These are phyloP conservation scores for Calephelis perditalis DNA, from an alignment of 2,888 invertebrate species.

Conservation along the genomic window DNA sequence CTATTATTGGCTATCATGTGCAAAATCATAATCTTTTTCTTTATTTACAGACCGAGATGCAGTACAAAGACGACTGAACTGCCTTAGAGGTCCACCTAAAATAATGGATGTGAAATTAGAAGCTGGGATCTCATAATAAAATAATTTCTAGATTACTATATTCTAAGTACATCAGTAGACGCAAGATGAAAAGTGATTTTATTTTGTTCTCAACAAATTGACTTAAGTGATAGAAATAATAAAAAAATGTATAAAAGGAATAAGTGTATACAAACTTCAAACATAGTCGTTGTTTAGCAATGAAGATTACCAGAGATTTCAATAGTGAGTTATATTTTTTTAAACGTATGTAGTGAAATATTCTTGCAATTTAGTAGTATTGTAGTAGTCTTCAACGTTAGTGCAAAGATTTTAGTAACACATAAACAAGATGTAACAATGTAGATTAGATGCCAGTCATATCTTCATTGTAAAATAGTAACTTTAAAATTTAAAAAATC, in stretches of 20 bases:
- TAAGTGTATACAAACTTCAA: slow-evolving; percentile 61
- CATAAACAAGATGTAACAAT: slow-evolving; percentile 40
- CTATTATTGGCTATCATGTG: too few relatives aligned
- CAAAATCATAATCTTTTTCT: background rate
- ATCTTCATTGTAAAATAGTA: slow-evolving; percentile 6
- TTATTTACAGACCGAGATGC: slow-evolving; percentile 92
- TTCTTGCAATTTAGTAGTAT: slow-evolving; percentile 43
- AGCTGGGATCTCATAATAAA: slow-evolving; percentile 75
- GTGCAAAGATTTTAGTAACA: slow-evolving; percentile 47
- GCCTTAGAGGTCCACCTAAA: slow-evolving; percentile 70
- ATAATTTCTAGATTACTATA: slow-evolving; percentile 43
- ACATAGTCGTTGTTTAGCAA: slow-evolving; percentile 52
- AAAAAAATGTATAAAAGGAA: slow-evolving; percentile 60
- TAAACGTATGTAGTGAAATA: slow-evolving; percentile 49
- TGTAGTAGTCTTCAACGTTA: slow-evolving; percentile 46
- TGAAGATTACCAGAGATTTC: slow-evolving; percentile 65
- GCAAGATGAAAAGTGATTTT: slow-evolving; percentile 73
- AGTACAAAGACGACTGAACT: slow-evolving; percentile 92
- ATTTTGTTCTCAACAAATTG: slow-evolving; percentile 66
- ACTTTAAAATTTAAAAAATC: too few relatives aligned
- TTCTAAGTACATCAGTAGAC: slow-evolving; percentile 50
- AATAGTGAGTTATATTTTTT: slow-evolving; percentile 74
- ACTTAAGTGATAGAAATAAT: slow-evolving; percentile 49
- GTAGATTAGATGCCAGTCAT: slow-evolving; percentile 16
- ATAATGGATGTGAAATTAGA: slow-evolving; percentile 72